Evolutionary conservation across 2,797 vertebrate species (phyloP), one percentile per base, ranked within the genome.

Genomic region (Pangasius larnaudii): DNA sequence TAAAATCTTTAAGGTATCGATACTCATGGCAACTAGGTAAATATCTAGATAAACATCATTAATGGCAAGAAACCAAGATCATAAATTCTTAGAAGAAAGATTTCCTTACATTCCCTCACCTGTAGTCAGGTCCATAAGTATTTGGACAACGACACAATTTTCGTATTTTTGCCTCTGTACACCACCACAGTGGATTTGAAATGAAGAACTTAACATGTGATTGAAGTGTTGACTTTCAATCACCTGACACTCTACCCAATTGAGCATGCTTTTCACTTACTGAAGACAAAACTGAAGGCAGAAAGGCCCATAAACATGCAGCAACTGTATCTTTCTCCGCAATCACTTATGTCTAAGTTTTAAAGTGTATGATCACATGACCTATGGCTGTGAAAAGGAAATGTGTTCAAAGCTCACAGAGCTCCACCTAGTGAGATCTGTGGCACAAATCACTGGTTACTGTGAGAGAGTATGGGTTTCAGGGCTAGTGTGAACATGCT

Each of bases 401-500:
- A 78, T 78, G n/a, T 56, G 49, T 33, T 56, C 49, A 33, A 53
- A 18, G 75, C 75, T 78, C 75, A 53, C 16, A 78, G 18, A 71
- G 69, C 78, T 36, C 78, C 78, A 39, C 78, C 78, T 59, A 81
- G 58, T 63, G 58, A 39, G 24, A 42, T 27, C 79, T 42, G 58
- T 61, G 58, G 13, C 24, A 61, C 13, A 42, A 18, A 8, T 39
- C 56, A 85, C 18, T 79, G 42, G 27, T 75, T 51, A 58, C 3
- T 58, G 18, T 79, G 77, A 58, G 77, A 58, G 9, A 79, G 30
- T 56, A 18, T 51, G 77, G 39, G 24, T 72, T 85, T 39, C 7
- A 58, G 69, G 51, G 51, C 36, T 36, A 22, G n/a, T 27, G 72
- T 58, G 63, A 88, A 86, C 90, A 89, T 91, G 90, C 90, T 89